phyloP scores from a whole-genome alignment of 2,888 invertebrate species.

The Nasonia oneida region DNA sequence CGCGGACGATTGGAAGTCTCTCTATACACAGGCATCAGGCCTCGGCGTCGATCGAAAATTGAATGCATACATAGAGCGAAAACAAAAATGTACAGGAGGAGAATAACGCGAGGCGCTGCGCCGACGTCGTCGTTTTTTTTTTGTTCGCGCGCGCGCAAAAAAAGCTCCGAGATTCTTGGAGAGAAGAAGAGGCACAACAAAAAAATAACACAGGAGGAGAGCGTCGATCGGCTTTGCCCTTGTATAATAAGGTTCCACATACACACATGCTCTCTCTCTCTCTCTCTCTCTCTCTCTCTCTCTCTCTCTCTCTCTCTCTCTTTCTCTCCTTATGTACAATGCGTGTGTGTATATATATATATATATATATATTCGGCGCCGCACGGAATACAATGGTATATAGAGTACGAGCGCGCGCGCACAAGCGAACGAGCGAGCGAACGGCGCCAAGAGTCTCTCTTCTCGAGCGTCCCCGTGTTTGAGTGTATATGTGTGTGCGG shows the following conservation, averaged over 20 bases:
- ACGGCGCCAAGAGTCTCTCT: slow-evolving; percentile 6
- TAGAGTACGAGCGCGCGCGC: not conserved
- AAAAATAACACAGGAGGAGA: not conserved
- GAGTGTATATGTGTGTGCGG: not conserved
- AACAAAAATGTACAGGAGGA: not conserved
- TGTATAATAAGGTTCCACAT: slow-evolving; percentile 17
- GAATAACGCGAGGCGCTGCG: not conserved
- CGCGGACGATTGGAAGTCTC: slow-evolving; percentile 28
- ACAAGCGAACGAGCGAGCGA: slow-evolving; percentile 3
- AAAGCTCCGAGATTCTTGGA: slow-evolving; percentile 34
- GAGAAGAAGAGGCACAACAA: not conserved
- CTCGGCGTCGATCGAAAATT: slow-evolving; percentile 36
- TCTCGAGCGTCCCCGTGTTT: not conserved
- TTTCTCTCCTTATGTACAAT: slow-evolving; percentile 35
- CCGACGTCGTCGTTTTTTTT: not conserved
- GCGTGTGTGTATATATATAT: not conserved
- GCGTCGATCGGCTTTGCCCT: not conserved
- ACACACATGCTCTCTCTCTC: not conserved
- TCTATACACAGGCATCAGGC: not conserved
- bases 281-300: not conserved
- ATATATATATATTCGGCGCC: slow-evolving; percentile 2
- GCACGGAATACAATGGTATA: not conserved
- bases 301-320: too few species aligned
- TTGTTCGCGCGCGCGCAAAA: not conserved
- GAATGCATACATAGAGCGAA: slow-evolving; percentile 8